Evolutionary conservation across 2,797 vertebrate species (phyloP).

Genomic region (Chrosomus eos): DNA sequence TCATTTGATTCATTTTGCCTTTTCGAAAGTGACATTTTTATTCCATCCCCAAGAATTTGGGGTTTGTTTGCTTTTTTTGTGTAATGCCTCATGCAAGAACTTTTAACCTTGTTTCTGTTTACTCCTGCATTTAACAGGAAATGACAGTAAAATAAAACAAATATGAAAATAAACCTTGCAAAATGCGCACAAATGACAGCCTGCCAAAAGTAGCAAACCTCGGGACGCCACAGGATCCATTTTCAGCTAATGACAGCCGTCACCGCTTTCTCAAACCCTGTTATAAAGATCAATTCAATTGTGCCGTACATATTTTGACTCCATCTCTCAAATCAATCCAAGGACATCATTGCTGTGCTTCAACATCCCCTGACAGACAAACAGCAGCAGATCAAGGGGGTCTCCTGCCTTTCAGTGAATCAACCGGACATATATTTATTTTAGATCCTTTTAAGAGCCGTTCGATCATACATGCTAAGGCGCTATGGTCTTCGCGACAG

Average conservation of each 20-base stretch:
- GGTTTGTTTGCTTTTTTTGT: not conserved
- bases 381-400: not conserved
- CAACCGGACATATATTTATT: conserved; percentile 30
- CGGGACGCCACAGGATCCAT: conserved; percentile 42
- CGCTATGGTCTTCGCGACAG: conserved; percentile 48
- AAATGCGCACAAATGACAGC: conserved; percentile 54
- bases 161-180: conserved; percentile 49
- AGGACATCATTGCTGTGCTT: conserved; percentile 9
- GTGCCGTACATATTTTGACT: conserved; percentile 19
- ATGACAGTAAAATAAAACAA: conserved; percentile 47
- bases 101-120: conserved; percentile 18
- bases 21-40: conserved; percentile 40
- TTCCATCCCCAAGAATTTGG: conserved; percentile 6
- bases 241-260: conserved; percentile 39
- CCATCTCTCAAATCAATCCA: conserved; percentile 27
- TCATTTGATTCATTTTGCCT: conserved; percentile 20
- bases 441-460: conserved; percentile 17
- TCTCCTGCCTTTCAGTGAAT: conserved; percentile 4
- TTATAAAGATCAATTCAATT: conserved; percentile 14
- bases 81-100: not conserved
- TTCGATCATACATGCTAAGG: conserved; percentile 51
- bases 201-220: conserved; percentile 50
- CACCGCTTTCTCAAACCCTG: conserved; percentile 33
- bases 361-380: conserved; percentile 6
- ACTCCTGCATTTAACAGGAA: conserved; percentile 51